Evolutionary conservation across 2,113 vertebrate genomes (phyloP), one percentile per base, ranked within the genome.

Genomic region (Pontoporia blainvillei): DNA sequence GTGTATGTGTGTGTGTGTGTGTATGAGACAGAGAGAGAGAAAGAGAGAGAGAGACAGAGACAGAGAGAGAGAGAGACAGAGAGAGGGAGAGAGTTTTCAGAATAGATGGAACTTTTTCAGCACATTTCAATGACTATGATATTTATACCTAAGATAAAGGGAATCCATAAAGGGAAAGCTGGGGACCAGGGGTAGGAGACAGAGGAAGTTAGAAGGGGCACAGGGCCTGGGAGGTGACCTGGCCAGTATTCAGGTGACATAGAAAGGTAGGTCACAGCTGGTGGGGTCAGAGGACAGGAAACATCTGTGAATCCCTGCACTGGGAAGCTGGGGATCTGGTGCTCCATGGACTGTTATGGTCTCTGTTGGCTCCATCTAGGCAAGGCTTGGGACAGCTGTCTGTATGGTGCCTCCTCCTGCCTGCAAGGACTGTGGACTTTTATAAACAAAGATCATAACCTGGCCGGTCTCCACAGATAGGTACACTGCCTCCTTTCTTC

Each of bases 341-440:
- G 39, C 13, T 94, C 46, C 57, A 8, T 6, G 29, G 18, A 41
- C 17, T 27, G 7, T 25, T 17, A 49, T 1, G 2, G 54, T 54
- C 44, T 82, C 72, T 41, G 11, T 72, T 39, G 73, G 44, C 79
- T 78, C 59, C 20, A 18, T n/a, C 49, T n/a, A 54, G 10, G 64
- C 46, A 12, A 93, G 52, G 66, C 29, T 11, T 41, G 14, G 5
- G 41, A 25, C 2, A 73, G 8, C n/a, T 8, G 1, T 29, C n/a
- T 6, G 21, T 9, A 17, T 29, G 29, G 36, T 8, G 1, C 8
- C 14, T 57, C 31, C 20, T 78, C 44, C 41, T 62, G 36, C 18
- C 7, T 23, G 25, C 1, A 5, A 73, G 21, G 41, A 61, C 21
- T 1, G 0, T 14, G 13, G 41, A n/a, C 15, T n/a, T n/a, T 67